These are phyloP conservation scores for Aphidius gifuensis DNA, from an alignment of 1,140 invertebrate species.

Conservation along the genomic window DNA sequence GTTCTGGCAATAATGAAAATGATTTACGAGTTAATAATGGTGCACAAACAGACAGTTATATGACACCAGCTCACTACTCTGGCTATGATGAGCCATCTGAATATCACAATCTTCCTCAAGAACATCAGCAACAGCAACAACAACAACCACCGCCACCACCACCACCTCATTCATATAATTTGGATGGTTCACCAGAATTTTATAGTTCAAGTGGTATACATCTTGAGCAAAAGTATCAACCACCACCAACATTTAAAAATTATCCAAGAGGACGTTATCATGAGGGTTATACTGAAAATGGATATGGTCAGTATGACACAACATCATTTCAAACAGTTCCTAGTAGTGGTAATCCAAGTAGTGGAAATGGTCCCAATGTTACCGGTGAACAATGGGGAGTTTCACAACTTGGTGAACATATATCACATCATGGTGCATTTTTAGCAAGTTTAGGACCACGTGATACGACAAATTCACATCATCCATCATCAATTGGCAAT, in stretches of 20 bases:
- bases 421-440: constrained; percentile 65
- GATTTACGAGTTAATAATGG: constrained; percentile 41
- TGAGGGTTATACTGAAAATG: constrained; percentile 63
- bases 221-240: constrained; percentile 68
- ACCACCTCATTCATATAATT: constrained; percentile 55
- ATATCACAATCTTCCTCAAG: constrained; percentile 66
- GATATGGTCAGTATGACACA: constrained; percentile 68
- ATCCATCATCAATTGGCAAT: constrained; percentile 51
- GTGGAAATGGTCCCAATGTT: constrained; percentile 55
- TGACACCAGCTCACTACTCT: constrained; percentile 55
- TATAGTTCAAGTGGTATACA: constrained; percentile 62
- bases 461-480: constrained; percentile 52
- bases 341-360: constrained; percentile 58
- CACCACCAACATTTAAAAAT: constrained; percentile 61
- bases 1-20: constrained; percentile 41
- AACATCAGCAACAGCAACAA: constrained; percentile 37
- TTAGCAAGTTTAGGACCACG: constrained; percentile 54
- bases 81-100: constrained; percentile 65
- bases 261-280: constrained; percentile 70
- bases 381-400: constrained; percentile 52
- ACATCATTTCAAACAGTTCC: constrained; percentile 81
- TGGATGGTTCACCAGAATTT: constrained; percentile 73
- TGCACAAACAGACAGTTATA: constrained; percentile 45
- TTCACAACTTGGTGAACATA: constrained; percentile 51
- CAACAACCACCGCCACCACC: too few species aligned